Conservation (phyloP, 2,797 vertebrate genomes). For the Alca torda region DNA sequence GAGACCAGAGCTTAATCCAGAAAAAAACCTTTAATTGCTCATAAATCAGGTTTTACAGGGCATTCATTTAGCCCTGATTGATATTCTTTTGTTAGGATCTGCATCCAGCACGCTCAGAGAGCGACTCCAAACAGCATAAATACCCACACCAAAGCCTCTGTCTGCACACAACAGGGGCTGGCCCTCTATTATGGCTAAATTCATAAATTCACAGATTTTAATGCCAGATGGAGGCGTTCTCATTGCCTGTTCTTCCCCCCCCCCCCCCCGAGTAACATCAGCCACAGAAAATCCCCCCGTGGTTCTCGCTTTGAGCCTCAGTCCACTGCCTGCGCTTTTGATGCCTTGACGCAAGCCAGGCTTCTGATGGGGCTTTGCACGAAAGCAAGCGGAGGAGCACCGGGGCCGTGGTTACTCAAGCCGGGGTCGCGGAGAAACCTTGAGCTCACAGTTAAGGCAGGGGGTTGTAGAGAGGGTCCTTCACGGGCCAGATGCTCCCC, state of each 20-base stretch:
- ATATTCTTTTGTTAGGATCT: conserved; percentile 43
- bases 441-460: not conserved
- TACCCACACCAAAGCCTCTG: not conserved
- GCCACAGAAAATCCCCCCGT: not conserved
- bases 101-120: not conserved
- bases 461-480: not conserved
- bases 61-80: not conserved
- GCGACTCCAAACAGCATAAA: not conserved
- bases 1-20: conserved; percentile 12
- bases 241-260: not conserved
- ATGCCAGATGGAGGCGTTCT: not conserved
- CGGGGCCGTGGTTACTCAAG: rapidly evolving
- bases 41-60: conserved; percentile 27
- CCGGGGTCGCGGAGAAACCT: rapidly evolving
- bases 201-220: not conserved
- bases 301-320: not conserved
- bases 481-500: not conserved
- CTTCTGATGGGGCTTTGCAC: not conserved
- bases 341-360: not conserved
- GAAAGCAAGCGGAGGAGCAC: not conserved
- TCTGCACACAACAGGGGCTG: not conserved
- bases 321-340: not conserved
- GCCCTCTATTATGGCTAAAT: not conserved
- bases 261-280: not conserved
- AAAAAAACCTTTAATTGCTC: conserved; percentile 22